Evolutionary conservation across 2,888 invertebrate genomes (phyloP).

Genomic region (Ormia ochracea): DNA sequence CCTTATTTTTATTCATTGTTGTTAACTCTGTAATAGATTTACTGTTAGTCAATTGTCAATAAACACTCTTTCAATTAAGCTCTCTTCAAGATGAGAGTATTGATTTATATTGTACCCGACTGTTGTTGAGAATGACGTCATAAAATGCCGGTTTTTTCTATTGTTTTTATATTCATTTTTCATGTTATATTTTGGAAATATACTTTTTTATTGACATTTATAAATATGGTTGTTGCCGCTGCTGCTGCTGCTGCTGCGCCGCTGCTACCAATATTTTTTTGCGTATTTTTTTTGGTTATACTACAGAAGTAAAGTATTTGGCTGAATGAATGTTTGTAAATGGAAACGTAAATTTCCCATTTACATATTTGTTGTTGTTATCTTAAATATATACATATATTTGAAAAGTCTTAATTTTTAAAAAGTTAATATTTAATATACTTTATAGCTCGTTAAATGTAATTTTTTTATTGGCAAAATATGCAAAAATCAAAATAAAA

Average conservation of each 20-base stretch:
- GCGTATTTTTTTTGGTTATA: constrained; percentile 5
- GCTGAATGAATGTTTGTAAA: not conserved
- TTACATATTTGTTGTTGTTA: not conserved
- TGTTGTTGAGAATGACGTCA: constrained; percentile 61
- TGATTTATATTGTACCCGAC: not conserved
- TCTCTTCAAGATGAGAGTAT: constrained; percentile 15
- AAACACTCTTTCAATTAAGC: not conserved
- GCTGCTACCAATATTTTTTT: constrained; percentile 5
- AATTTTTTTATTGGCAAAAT: not conserved
- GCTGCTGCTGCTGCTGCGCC: constrained; percentile 24
- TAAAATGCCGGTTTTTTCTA: constrained; percentile 63
- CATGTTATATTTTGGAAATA: too few species aligned
- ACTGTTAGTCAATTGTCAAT: not conserved
- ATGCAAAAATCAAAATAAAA: not conserved
- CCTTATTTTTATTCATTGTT: not conserved
- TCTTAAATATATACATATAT: not conserved
- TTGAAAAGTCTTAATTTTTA: not conserved
- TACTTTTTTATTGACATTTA: constrained; percentile 18
- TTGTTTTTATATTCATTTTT: constrained; percentile 14
- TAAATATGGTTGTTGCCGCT: not conserved
- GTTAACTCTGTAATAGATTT: not conserved
- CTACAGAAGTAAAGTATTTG: constrained; percentile 10
- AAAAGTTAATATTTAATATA: not conserved
- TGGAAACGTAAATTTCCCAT: not conserved
- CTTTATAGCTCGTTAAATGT: not conserved